Evolutionary conservation across 2,113 vertebrate species (phyloP), one percentile per base, ranked within the genome.

Genomic region (Tetraodon nigroviridis): DNA sequence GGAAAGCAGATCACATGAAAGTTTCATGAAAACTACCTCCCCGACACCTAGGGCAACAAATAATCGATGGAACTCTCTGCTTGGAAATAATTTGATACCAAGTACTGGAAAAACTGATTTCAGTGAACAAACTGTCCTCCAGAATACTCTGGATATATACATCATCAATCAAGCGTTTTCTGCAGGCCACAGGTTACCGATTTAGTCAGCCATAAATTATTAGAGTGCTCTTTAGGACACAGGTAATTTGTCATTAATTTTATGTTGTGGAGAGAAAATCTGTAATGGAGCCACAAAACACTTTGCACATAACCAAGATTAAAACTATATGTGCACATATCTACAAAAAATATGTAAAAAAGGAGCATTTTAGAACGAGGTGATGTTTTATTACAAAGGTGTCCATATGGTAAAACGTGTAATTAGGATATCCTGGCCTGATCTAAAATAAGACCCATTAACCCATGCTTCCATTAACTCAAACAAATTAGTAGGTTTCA

Each of bases 1-100:
- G 67, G 69, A 70, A 71, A 73, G 65, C 61, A 69, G 58, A 64
- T 27, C 11, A 16, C 69, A 69, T 84, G 60, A 78, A 83, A 82
- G 71, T 86, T 87, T 87, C 79, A 89, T 83, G 71, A 71, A 69
- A 77, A 80, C 61, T 29, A 63, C 69, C 68, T 78, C 57, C 60
- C 54, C 61, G 74, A 79, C 71, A 73, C 79, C 58, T 32, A 62
- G 37, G 59, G 62, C 76, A 78, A 65, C 79, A 77, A 75, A 69
- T 74, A 79, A 89, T 86, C 83, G 48, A 87, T 80, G 49, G 51
- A 72, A 58, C 10, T 17, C 70, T 82, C 70, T 79, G 82, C 81
- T 66, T 57, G 75, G 76, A 77, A 83, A 81, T 76, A 69, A 79
- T 82, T 66, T 84, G 72, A 79, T 73, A 75, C 55, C 73, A 82